Evolutionary conservation across 1,140 invertebrate species (phyloP).

Genomic region (Campoletis sonorensis): DNA sequence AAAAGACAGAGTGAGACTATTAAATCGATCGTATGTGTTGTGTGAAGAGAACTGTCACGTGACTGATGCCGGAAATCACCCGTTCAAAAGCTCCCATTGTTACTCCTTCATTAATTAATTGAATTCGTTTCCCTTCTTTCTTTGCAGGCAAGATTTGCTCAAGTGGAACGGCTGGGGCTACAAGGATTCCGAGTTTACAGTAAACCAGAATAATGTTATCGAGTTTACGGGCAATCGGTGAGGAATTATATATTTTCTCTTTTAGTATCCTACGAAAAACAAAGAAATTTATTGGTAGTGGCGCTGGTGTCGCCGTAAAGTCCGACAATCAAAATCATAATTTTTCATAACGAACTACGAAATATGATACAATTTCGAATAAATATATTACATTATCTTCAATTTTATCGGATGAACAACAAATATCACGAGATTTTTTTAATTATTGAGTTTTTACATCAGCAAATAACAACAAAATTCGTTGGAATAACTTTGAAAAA

Average conservation of each 20-base stretch:
- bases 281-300: background rate
- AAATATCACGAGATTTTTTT: no score
- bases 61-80: constrained; percentile 13
- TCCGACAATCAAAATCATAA: background rate
- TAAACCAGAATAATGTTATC: constrained; percentile 79
- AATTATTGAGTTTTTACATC: no score
- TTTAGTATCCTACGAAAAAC: background rate
- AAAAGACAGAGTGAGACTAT: background rate
- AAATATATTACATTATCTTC: background rate
- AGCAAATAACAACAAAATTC: no score
- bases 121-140: constrained; percentile 29
- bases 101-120: constrained; percentile 6
- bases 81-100: background rate
- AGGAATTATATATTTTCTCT: constrained; percentile 49
- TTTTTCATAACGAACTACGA: no score
- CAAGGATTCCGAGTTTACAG: constrained; percentile 90
- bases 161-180: constrained; percentile 99
- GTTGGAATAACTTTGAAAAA: no score
- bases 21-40: background rate
- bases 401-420: no score
- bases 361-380: no score
- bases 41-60: background rate
- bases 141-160: constrained; percentile 86
- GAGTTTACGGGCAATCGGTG: constrained; percentile 88
- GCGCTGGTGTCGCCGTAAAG: background rate